These are phyloP conservation scores for Suricata suricatta DNA, from an alignment of 2,113 vertebrate species.

Conservation along the genomic window DNA sequence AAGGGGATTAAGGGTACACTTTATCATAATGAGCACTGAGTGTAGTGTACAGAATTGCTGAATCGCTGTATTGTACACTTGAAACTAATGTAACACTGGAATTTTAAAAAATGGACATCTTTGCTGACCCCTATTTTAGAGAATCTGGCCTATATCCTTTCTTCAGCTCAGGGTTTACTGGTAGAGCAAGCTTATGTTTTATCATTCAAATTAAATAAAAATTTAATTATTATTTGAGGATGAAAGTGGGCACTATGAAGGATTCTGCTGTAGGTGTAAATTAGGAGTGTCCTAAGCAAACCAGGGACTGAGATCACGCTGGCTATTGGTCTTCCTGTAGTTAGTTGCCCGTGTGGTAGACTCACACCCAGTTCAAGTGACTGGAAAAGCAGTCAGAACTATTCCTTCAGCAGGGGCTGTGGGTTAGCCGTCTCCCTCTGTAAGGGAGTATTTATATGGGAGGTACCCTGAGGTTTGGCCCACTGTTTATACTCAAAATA, in stretches of 20 bases:
- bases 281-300: neutral
- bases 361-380: neutral
- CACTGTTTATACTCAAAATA: neutral
- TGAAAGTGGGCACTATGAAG: neutral
- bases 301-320: neutral
- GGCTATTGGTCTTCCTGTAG: neutral
- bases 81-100: neutral
- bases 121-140: neutral
- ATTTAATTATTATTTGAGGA: neutral
- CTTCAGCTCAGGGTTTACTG: neutral
- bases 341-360: neutral
- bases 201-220: neutral
- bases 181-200: neutral
- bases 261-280: neutral
- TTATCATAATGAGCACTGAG: neutral
- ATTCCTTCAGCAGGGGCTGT: neutral
- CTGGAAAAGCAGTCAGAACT: neutral
- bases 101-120: neutral
- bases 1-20: neutral
- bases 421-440: neutral
- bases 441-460: neutral
- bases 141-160: neutral
- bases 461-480: neutral
- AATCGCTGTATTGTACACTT: neutral
- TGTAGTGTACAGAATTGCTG: neutral